phyloP scores from a whole-genome alignment of 1,140 invertebrate species.

The Hetaerina americana region DNA sequence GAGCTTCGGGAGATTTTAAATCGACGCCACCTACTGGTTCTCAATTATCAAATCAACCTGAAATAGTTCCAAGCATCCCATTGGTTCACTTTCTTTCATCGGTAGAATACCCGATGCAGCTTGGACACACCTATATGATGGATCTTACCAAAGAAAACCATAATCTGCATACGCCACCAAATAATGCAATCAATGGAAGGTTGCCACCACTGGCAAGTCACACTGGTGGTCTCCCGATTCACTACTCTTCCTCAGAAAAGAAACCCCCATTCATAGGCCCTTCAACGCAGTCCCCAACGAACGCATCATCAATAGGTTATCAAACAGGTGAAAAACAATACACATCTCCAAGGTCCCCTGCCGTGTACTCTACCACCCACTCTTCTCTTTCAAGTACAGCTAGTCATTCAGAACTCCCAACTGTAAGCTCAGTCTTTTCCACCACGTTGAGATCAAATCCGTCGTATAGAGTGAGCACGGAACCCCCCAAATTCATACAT shows the following conservation, averaged over 20 bases:
- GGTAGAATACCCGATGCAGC: neutral
- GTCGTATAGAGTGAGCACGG: neutral
- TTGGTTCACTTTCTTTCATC: neutral
- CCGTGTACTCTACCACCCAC: too few relatives aligned
- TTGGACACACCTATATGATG: neutral
- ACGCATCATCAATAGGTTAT: too few relatives aligned
- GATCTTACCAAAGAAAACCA: neutral
- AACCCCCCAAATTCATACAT: neutral
- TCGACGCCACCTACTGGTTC: too few relatives aligned
- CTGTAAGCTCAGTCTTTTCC: too few relatives aligned
- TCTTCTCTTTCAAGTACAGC: too few relatives aligned
- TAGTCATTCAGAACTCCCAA: too few relatives aligned
- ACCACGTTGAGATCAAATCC: too few relatives aligned
- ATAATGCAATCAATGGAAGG: neutral
- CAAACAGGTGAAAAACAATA: too few relatives aligned
- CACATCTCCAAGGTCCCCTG: too few relatives aligned
- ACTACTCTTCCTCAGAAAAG: neutral
- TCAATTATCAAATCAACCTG: too few relatives aligned
- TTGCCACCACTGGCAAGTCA: neutral
- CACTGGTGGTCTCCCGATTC: neutral
- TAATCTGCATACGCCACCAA: too few relatives aligned
- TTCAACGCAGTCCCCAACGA: neutral
- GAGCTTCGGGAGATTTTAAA: neutral
- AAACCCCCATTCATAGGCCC: neutral
- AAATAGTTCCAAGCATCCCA: neutral